Evolutionary conservation across 2,888 invertebrate genomes (phyloP), one percentile per base, ranked within the genome.

Genomic region (Slavum lentiscoides): DNA sequence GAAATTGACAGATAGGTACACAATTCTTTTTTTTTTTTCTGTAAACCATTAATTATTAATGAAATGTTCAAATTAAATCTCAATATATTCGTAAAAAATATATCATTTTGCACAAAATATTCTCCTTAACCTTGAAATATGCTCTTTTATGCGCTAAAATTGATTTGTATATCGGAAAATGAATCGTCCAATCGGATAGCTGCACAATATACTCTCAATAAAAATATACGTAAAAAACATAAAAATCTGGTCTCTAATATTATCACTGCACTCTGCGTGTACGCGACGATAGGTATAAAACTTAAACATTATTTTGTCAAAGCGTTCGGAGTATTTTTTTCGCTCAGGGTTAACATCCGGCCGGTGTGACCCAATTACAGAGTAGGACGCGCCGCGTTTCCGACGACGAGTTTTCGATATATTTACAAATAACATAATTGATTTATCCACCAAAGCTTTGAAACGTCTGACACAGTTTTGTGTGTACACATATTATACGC

Each of bases 401-500:
- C 77, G 23, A 58, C 77, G 23, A 58, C 72, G 72, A 64, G 62
- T 76, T 70, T 77, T 67, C 58, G 37, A 55, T 55, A 61, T 21
- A 15, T 68, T 75, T 49, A 43, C 59, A 58, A 30, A 76, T 43
- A 55, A 30, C 30, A 72, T 80, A 80, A 80, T 80, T 64, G 80
- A 80, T 80, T 80, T 66, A 72, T 66, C 72, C 72, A 43, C 62
- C 72, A 58, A 58, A 80, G 72, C 72, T 80, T 80, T 66, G 23
- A 58, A 75, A 68, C 39, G 53, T 66, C 13, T 80, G 80, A 72
- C 80, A 80, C 21, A 80, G 72, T 72, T 80, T 69, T 53, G 66
- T 74, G 15, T 49, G 13, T 3, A 11, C 9, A 43, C 11, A 2
- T 17, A 37, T 30, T 30, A 30, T 9, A 13, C 21, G 21, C 19